Base-by-base conservation (phyloP, 2,797 vertebrate genomes). In the Neoniphon sammara region DNA sequence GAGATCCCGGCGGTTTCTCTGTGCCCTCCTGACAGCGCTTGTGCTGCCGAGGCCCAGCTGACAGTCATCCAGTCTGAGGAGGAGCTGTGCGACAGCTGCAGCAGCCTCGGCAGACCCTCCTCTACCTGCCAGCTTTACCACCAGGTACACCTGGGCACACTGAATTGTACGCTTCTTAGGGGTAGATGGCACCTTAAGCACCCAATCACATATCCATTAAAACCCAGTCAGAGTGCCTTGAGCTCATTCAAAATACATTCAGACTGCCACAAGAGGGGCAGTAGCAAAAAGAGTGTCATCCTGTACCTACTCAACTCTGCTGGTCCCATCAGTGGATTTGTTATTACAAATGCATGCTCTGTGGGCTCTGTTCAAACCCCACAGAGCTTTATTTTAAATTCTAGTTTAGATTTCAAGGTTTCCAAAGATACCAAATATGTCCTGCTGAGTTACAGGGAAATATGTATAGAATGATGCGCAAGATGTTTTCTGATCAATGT, bases 1-100 rank as follows among this genome's bases (percentile, higher is more conserved):
- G 92, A 89, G 57, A 94, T 95, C 84, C 94, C 94, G 2, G 91
- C 87, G 2, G 81, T 94, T 70, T 94, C 93, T 54, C 88, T 95
- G 81, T 93, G 92, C 81, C 93, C 93, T 21, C 93, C 93, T 53
- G 94, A 94, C 78, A 89, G 84, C 27, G 87, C 85, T 25, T 86
- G 84, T 58, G 68, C 81, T 34, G 76, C 78, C 6, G 91, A 91
- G 66, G 84, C 78, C 73, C 89, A 88, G 52, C 66, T 90, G 81
- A 90, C 83, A 65, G 76, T 87, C 60, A 70, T 91, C 78, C 88
- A 85, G 53, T 88, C 84, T 57, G 93, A 93, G 47, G 88, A 74
- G 67, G 91, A 91, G 59, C 82, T 85, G 3, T 84, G 87, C 74
- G 92, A 93, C 91, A 92, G 90, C 85, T 92, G 91, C 91, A 92